These are phyloP conservation scores for Lytechinus pictus DNA, from an alignment of 35 echinoderm and acorn worm genomes.

Conservation along the genomic window DNA sequence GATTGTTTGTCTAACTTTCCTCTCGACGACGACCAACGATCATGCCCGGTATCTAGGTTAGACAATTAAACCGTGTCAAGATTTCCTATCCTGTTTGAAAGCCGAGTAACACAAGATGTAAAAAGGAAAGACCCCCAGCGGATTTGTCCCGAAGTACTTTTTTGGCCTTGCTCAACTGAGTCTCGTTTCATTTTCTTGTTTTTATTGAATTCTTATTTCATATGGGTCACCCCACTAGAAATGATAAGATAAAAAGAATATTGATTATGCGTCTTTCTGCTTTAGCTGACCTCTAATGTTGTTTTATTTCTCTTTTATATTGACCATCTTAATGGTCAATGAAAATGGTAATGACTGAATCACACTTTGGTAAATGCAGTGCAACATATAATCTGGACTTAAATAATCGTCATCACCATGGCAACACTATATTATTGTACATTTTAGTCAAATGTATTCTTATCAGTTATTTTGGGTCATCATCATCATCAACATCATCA, in stretches of 20 bases:
- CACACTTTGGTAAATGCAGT: no score
- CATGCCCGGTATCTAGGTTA: constrained; percentile 24
- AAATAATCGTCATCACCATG: no score
- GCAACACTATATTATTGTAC: no score
- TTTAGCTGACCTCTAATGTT: no score
- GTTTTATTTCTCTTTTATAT: no score
- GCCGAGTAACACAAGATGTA: neutral
- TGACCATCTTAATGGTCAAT: no score
- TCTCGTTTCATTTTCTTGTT: neutral
- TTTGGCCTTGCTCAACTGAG: neutral
- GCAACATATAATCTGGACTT: no score
- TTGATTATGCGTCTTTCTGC: neutral
- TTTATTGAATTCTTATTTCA: neutral
- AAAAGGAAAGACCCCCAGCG: neutral
- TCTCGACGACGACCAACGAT: neutral
- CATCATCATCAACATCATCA: neutral
- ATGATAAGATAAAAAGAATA: neutral
- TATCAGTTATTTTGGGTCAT: neutral
- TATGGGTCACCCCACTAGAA: neutral
- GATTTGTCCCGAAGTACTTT: neutral
- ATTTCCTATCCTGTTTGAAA: constrained; percentile 20
- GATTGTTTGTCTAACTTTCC: constrained; percentile 21
- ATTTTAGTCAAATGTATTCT: no score
- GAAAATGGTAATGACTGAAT: no score
- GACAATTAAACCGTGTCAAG: constrained; percentile 41